phyloP scores from a whole-genome alignment of 2,113 vertebrate genomes.

The Pachypanchax playfairii region DNA sequence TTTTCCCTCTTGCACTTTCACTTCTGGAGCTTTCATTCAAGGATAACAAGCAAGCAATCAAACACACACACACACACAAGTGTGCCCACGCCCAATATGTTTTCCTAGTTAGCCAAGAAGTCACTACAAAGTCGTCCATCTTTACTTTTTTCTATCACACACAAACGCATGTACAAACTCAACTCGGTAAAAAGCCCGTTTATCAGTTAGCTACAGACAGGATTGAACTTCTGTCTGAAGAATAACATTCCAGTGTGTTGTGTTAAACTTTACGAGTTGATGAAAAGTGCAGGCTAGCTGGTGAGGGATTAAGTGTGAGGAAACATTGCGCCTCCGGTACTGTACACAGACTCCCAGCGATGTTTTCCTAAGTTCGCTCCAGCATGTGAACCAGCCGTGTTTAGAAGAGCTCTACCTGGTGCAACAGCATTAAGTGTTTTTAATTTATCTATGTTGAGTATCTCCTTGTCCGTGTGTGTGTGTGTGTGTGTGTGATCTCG shows the following conservation, averaged over 20 bases:
- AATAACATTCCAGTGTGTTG: constrained; percentile 73
- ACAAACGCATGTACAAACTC: constrained; percentile 35
- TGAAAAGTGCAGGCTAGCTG: constrained; percentile 70
- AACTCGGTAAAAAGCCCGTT: constrained; percentile 56
- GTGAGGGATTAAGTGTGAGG: constrained; percentile 64
- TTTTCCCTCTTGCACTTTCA: constrained; percentile 25
- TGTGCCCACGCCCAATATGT: constrained; percentile 43
- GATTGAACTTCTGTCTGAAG: constrained; percentile 59
- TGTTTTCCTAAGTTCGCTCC: constrained; percentile 52
- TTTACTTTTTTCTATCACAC: constrained; percentile 12
- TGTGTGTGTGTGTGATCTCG: constrained; percentile 17
- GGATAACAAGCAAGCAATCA: constrained; percentile 54
- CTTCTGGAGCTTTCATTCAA: constrained; percentile 47
- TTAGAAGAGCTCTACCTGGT: constrained; percentile 43
- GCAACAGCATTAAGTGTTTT: constrained; percentile 21
- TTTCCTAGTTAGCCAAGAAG: constrained; percentile 34
- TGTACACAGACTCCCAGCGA: constrained; percentile 49
- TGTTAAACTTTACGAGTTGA: constrained; percentile 75
- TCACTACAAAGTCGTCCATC: constrained; percentile 4
- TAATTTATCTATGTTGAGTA: background rate
- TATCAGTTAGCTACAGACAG: constrained; percentile 65
- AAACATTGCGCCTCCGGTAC: constrained; percentile 64
- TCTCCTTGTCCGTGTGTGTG: background rate
- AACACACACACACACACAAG: constrained; percentile 50
- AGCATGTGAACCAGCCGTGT: constrained; percentile 44